phyloP scores from a whole-genome alignment of 2,113 vertebrate genomes.

The Stegastes partitus region DNA sequence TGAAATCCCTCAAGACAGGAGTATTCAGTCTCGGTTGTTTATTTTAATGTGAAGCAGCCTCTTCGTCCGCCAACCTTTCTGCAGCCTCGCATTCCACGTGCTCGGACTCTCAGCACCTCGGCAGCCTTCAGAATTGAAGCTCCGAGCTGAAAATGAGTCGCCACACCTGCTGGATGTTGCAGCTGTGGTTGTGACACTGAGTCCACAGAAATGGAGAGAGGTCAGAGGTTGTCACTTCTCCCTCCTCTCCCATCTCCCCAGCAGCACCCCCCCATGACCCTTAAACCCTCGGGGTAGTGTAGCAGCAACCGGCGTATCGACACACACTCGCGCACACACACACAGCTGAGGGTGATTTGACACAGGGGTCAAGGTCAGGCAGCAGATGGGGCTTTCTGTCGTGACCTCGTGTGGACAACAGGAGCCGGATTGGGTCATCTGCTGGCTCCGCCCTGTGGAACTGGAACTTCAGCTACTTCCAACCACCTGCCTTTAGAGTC shows the following conservation, averaged over 20 bases:
- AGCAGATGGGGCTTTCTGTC: conserved; percentile 73
- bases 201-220: conserved; percentile 73
- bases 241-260: conserved; percentile 30
- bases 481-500: conserved; percentile 1
- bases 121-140: conserved; percentile 53
- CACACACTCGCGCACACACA: conserved; percentile 34
- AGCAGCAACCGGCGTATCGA: conserved; percentile 47
- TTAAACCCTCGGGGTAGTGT: conserved; percentile 48
- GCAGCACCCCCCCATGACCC: conserved; percentile 36
- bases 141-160: conserved; percentile 75
- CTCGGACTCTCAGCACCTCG: conserved; percentile 9
- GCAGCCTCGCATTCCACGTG: conserved; percentile 8
- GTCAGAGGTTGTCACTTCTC: conserved; percentile 74
- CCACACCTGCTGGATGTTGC: conserved; percentile 80
- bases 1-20: neutral
- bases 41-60: conserved; percentile 2
- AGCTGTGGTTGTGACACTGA: conserved; percentile 78
- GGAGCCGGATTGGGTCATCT: conserved; percentile 53
- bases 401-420: conserved; percentile 62
- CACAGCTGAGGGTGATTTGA: conserved; percentile 79
- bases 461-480: conserved; percentile 19
- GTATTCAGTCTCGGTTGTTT: conserved; percentile 9
- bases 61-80: conserved; percentile 7
- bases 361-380: conserved; percentile 77
- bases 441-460: conserved; percentile 1